A percentile compares a stretch with the other conserved stretches of the same genome.
These are phyloP conservation scores for Conomelus anceps DNA, from an alignment of 2,888 invertebrate genomes.

Conservation along the genomic window DNA sequence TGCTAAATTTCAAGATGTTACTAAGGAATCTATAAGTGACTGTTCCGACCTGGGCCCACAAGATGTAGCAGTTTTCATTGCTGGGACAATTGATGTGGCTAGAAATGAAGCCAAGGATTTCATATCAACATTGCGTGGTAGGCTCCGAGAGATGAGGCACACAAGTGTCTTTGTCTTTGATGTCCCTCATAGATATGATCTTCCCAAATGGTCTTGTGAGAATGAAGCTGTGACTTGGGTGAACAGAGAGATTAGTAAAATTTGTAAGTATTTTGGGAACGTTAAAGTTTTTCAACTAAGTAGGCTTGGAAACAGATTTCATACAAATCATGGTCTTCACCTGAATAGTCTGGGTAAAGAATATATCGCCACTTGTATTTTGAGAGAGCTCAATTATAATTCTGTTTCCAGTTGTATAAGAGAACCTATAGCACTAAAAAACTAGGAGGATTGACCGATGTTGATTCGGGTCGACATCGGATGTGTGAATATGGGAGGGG, in stretches of 20 bases:
- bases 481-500: background rate
- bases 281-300: slow-evolving; percentile 2
- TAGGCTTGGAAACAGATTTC: background rate
- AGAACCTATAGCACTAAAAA: background rate
- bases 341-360: slow-evolving; percentile 1
- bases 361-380: slow-evolving; percentile 3
- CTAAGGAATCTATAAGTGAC: background rate
- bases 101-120: background rate
- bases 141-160: no score
- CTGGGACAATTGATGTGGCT: slow-evolving; percentile 6
- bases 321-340: slow-evolving; percentile 3
- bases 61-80: background rate
- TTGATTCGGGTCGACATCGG: background rate
- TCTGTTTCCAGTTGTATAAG: no score
- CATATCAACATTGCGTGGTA: background rate
- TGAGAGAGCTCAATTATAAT: background rate
- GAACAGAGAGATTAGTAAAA: background rate
- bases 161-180: background rate
- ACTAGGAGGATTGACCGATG: background rate
- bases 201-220: slow-evolving; percentile 12
- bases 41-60: background rate
- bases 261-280: background rate
- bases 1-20: background rate
- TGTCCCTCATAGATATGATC: slow-evolving; percentile 14
- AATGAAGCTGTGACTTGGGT: slow-evolving; percentile 2